phyloP scores from a whole-genome alignment of 1,140 invertebrate species.

The Pseudomyrmex concolor region DNA sequence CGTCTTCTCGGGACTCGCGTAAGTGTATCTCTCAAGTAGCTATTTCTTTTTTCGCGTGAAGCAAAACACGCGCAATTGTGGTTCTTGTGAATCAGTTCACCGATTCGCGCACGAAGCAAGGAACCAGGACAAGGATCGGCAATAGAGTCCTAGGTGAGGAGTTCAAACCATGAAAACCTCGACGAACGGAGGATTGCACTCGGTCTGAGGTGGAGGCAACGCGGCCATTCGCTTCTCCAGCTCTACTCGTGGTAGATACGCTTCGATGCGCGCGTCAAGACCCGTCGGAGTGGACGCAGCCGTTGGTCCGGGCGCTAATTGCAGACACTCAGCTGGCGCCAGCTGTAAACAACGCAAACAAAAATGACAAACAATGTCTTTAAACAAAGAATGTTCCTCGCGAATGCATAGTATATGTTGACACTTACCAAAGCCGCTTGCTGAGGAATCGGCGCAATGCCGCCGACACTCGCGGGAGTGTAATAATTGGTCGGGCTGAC shows the following conservation, averaged over 20 bases:
- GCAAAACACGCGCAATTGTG: too few species aligned
- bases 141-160: neutral
- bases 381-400: neutral
- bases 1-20: neutral
- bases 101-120: neutral
- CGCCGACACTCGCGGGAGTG: slow-evolving; percentile 83
- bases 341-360: slow-evolving; percentile 78
- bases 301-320: slow-evolving; percentile 82
- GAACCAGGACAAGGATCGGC: slow-evolving; percentile 3
- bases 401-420: neutral
- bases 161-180: slow-evolving; percentile 84
- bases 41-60: neutral
- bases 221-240: slow-evolving; percentile 87
- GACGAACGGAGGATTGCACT: slow-evolving; percentile 86
- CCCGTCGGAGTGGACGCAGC: slow-evolving; percentile 51
- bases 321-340: slow-evolving; percentile 86
- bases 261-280: slow-evolving; percentile 85
- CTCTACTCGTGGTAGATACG: slow-evolving; percentile 84
- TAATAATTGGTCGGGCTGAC: slow-evolving; percentile 95
- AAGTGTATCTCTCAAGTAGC: too few species aligned
- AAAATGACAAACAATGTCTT: neutral
- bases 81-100: neutral
- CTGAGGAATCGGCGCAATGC: slow-evolving; percentile 80
- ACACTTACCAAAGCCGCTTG: slow-evolving; percentile 79
- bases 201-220: slow-evolving; percentile 85